Conservation (phyloP, 2,113 vertebrate species). For the Lepus europaeus region DNA sequence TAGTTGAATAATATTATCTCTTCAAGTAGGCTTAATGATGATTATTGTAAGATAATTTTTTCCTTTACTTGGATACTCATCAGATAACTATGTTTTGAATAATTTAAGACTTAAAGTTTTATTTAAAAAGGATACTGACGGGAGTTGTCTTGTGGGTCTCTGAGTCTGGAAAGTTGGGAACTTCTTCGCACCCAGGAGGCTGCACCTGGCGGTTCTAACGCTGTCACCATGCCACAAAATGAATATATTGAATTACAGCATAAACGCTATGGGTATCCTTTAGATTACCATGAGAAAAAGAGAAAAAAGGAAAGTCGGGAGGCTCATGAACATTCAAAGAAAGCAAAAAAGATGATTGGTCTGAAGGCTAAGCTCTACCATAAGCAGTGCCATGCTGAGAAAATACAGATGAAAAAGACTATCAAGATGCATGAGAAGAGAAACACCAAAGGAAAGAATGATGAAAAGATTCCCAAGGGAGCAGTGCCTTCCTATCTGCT, state of each 20-base stretch:
- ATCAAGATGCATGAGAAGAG: constrained; percentile 99
- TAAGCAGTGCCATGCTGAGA: no score
- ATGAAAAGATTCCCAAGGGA: constrained; percentile 97
- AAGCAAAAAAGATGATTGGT: constrained; percentile 88
- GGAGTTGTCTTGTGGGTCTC: no score
- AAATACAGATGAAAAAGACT: constrained; percentile 88
- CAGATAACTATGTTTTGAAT: not conserved
- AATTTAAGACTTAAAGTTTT: not conserved
- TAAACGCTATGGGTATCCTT: constrained; percentile 96
- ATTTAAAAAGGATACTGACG: not conserved
- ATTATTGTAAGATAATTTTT: constrained; percentile 8
- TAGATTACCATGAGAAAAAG: constrained; percentile 97
- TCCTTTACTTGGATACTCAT: not conserved
- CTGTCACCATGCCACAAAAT: constrained; percentile 92
- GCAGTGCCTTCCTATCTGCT: constrained; percentile 96
- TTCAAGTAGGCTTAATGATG: constrained; percentile 26
- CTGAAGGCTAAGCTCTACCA: no score
- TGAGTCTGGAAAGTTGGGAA: no score
- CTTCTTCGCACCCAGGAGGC: no score
- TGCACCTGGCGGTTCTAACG: no score
- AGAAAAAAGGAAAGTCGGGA: constrained; percentile 98
- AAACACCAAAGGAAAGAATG: constrained; percentile 96
- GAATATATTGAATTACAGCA: constrained; percentile 98
- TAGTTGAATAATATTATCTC: not conserved
- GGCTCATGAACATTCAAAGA: constrained; percentile 95